A percentile compares a stretch with the other conserved stretches of the same genome.
These are phyloP conservation scores for Idaea aversata DNA, from an alignment of 2,888 invertebrate genomes.

Conservation along the genomic window DNA sequence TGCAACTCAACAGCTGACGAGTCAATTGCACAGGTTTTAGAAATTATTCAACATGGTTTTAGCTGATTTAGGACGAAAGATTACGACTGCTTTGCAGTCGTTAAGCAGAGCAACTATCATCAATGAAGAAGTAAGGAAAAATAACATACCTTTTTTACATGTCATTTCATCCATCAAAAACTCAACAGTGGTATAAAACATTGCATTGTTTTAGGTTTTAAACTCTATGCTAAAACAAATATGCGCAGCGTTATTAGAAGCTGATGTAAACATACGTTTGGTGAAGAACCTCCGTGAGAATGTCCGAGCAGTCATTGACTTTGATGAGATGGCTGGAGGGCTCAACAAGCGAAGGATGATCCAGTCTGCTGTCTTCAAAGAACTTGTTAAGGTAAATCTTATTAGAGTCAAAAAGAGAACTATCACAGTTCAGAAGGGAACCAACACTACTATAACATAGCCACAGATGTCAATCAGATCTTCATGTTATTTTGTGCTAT, in stretches of 20 bases:
- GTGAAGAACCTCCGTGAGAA: conserved; percentile 98
- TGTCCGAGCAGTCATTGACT: conserved; percentile 98
- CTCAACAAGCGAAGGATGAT: conserved; percentile 99
- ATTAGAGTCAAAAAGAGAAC: neutral
- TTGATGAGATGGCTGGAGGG: conserved; percentile 99
- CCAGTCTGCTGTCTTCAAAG: conserved; percentile 99
- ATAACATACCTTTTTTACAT: neutral
- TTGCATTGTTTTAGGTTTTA: conserved; percentile 84
- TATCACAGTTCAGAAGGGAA: too few relatives aligned
- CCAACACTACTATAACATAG: too few relatives aligned
- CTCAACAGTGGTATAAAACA: conserved; percentile 2
- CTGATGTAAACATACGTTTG: conserved; percentile 97
- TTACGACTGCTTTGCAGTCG: conserved; percentile 98
- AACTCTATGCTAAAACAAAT: conserved; percentile 99
- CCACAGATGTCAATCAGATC: too few relatives aligned
- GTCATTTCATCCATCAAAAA: neutral
- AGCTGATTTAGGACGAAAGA: conserved; percentile 99
- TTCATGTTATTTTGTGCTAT: too few relatives aligned
- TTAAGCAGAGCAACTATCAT: conserved; percentile 98
- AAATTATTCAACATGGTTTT: conserved; percentile 92
- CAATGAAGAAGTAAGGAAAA: conserved; percentile 92
- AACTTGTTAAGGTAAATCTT: conserved; percentile 92
- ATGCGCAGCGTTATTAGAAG: conserved; percentile 97
- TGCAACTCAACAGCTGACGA: conserved; percentile 42
- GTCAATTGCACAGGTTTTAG: conserved; percentile 29